These are phyloP conservation scores for Philonicus albiceps DNA, from an alignment of 2,888 invertebrate species.

Conservation along the genomic window DNA sequence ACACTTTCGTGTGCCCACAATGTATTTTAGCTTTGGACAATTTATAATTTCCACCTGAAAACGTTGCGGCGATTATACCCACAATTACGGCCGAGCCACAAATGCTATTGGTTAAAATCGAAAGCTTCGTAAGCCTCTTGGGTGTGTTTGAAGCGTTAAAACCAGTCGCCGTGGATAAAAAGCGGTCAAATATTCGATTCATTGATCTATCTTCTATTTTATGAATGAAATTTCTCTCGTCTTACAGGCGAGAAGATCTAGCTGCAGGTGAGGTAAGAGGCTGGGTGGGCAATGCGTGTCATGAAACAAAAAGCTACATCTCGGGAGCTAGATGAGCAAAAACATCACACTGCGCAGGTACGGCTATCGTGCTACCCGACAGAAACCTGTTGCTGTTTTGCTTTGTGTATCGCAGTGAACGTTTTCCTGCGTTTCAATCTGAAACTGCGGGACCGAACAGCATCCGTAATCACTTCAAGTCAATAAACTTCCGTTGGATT, in stretches of 20 bases:
- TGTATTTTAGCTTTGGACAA: background rate
- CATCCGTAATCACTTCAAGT: slow-evolving; percentile 42
- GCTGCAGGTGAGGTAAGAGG: background rate
- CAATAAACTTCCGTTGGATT: slow-evolving; percentile 42
- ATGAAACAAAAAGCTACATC: slow-evolving; percentile 3
- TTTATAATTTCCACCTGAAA: background rate
- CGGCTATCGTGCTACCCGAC: background rate
- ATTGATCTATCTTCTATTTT: slow-evolving; percentile 41
- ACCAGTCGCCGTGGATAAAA: background rate
- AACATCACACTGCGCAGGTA: slow-evolving; percentile 29
- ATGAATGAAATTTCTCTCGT: slow-evolving; percentile 39
- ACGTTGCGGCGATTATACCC: background rate
- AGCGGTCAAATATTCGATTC: slow-evolving; percentile 27
- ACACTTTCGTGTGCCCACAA: background rate
- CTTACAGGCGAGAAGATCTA: background rate
- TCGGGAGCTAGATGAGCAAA: slow-evolving; percentile 14
- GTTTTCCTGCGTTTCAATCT: slow-evolving; percentile 17
- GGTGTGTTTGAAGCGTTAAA: background rate
- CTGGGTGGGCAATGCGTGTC: background rate
- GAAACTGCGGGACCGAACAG: slow-evolving; percentile 19
- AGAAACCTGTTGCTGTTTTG: slow-evolving; percentile 23
- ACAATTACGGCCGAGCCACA: background rate
- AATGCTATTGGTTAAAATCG: background rate
- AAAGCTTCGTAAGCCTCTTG: background rate
- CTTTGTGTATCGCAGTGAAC: slow-evolving; percentile 1